Evolutionary conservation across 2,888 invertebrate species (phyloP), one percentile per base, ranked within the genome.

Genomic region (Synanthedon vespiformis): DNA sequence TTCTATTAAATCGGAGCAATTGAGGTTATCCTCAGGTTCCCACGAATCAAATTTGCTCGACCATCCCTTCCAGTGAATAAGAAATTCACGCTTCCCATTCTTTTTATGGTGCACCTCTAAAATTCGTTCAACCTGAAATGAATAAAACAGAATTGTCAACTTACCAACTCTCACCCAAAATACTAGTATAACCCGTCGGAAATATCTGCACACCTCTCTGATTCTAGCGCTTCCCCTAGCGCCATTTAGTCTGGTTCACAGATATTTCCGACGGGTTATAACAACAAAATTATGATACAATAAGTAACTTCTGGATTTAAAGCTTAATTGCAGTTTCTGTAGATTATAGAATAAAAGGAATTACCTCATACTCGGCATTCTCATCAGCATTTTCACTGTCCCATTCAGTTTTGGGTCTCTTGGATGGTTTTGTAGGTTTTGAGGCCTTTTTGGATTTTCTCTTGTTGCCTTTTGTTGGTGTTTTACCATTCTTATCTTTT

Each of bases 61-160:
- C 83, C 92, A 95, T 18, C 95, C 95, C 70, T 95, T 95, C 95
- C 95, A 95, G 57, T 93, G 91, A 53, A 95, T 93, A 48, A 94
- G 87, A 68, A 94, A 95, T 60, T 94, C 91, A 12, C 91, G 87
- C 50, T 86, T 85, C 0, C 94, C 94, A 70, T 91, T 90, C 58
- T 91, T 92, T 61, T 91, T 92, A 62, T 89, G 88, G 57, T 92
- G 91, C n/a, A 92, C 93, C 65, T 95, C 94, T 51, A 95, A 71
- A 49, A 95, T 93, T 55, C 90, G 90, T 2, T 93, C 93, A 16
- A 95, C 94, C 90, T 91, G 57, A 40, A 70, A 65, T 2, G 1
- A 50, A 53, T 34, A 34, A 34, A 34, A 34, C 10, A 10, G 3
- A 34, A 34, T 22, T 22, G 22, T 22, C 5, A 2, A 18, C 0